Percentiles rank a stretch among this genome's conserved stretches.
Evolutionary conservation across 2,888 invertebrate genomes (phyloP).

Genomic region (Hydrotaea cyrtoneurina): DNA sequence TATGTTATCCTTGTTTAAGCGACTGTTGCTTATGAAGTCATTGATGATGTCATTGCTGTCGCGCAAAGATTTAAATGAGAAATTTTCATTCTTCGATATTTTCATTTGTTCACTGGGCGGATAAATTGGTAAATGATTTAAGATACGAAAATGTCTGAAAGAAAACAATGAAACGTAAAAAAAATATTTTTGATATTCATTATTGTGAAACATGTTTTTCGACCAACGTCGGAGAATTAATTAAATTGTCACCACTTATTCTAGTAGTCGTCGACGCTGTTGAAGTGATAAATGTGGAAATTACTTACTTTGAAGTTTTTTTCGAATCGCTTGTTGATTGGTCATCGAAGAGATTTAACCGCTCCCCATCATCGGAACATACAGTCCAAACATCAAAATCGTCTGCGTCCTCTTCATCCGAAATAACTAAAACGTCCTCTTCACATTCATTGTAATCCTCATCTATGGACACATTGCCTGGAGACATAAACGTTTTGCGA

Average conservation of each 20-base stretch:
- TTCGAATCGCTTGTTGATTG: background rate
- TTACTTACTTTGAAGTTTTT: constrained; percentile 37
- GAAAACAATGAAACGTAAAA: background rate
- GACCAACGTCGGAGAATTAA: too few relatives aligned
- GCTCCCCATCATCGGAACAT: constrained; percentile 33
- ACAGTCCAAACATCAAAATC: constrained; percentile 28
- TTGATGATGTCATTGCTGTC: constrained; percentile 46
- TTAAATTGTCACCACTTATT: too few relatives aligned
- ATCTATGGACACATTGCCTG: background rate
- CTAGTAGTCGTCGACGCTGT: too few relatives aligned
- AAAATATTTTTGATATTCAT: too few relatives aligned
- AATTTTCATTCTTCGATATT: constrained; percentile 56
- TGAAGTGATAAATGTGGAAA: too few relatives aligned
- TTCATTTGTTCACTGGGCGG: constrained; percentile 58
- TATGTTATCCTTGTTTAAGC: constrained; percentile 67
- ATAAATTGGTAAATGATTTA: constrained; percentile 41
- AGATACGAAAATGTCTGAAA: constrained; percentile 39
- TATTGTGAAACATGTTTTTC: background rate
- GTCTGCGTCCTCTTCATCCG: constrained; percentile 36
- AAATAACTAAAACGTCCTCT: constrained; percentile 1
- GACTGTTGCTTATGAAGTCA: constrained; percentile 31
- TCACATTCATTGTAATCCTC: background rate
- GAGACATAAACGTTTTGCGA: constrained; percentile 19
- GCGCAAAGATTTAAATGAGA: constrained; percentile 51
- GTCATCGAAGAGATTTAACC: background rate